Evolutionary conservation across 2,888 invertebrate species (phyloP).

Genomic region (Blera fallax): DNA sequence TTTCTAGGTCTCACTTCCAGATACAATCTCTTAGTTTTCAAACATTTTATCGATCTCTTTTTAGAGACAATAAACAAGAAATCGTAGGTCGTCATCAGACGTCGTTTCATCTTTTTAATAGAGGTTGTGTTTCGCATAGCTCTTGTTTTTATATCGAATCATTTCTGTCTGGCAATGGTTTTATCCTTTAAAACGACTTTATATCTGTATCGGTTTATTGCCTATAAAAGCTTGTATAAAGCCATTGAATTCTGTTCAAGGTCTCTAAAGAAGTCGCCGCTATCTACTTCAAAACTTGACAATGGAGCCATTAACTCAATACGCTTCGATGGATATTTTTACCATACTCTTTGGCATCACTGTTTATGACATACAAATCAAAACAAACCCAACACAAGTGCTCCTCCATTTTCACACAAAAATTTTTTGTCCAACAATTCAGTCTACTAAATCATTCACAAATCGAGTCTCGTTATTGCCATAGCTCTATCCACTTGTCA

Average conservation of each 20-base stretch:
- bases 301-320: neutral
- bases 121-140: too few species aligned
- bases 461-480: neutral
- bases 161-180: neutral
- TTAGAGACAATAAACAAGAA: too few species aligned
- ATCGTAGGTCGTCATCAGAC: too few species aligned
- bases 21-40: too few species aligned
- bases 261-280: neutral
- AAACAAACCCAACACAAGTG: neutral
- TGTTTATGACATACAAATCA: neutral
- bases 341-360: neutral
- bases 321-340: neutral
- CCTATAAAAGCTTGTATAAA: neutral
- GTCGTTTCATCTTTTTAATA: too few species aligned
- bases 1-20: too few species aligned
- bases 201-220: neutral
- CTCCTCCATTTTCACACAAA: neutral
- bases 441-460: neutral
- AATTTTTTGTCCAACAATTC: neutral
- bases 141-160: too few species aligned
- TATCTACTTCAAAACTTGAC: neutral
- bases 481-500: neutral
- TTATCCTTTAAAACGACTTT: neutral
- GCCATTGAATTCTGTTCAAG: neutral
- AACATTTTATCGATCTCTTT: too few species aligned